Conservation (phyloP, 2,888 invertebrate genomes). For the Agriopis aurantiaria region DNA sequence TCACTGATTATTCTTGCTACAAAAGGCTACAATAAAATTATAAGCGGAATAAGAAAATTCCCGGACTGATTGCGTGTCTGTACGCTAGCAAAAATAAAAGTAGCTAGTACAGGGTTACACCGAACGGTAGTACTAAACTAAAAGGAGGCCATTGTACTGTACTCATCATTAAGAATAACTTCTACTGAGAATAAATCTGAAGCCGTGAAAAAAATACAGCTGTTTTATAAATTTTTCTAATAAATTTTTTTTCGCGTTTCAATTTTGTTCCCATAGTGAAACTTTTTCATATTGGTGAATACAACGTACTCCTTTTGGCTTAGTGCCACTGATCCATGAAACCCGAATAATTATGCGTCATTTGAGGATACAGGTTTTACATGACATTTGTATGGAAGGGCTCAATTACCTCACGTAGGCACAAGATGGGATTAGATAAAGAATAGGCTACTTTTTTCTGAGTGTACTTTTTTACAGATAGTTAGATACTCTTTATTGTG, state of each 20-base stretch:
- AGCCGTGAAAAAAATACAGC: too few species aligned
- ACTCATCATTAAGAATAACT: too few species aligned
- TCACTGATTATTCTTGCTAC: not conserved
- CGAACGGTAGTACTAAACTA: too few species aligned
- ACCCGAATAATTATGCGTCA: not conserved
- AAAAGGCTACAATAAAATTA: not conserved
- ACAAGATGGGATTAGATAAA: slow-evolving; percentile 8
- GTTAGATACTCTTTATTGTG: too few species aligned
- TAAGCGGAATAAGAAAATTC: not conserved
- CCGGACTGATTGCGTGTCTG: slow-evolving; percentile 3
- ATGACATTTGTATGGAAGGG: not conserved
- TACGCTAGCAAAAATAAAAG: slow-evolving; percentile 3
- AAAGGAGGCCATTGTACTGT: too few species aligned
- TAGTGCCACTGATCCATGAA: too few species aligned
- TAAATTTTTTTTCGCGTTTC: too few species aligned
- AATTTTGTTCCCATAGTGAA: too few species aligned
- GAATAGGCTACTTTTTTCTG: not conserved
- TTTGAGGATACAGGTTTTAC: slow-evolving; percentile 14
- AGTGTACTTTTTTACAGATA: not conserved
- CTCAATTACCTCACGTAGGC: not conserved
- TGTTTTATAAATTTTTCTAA: too few species aligned
- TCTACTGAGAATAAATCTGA: too few species aligned
- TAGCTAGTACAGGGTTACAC: not conserved
- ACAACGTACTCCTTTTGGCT: too few species aligned
- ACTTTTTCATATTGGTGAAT: too few species aligned